Percentiles rank a stretch among this genome's conserved stretches.
Evolutionary conservation across 2,113 vertebrate species (phyloP).

Genomic region (Amblyopsis rosae): DNA sequence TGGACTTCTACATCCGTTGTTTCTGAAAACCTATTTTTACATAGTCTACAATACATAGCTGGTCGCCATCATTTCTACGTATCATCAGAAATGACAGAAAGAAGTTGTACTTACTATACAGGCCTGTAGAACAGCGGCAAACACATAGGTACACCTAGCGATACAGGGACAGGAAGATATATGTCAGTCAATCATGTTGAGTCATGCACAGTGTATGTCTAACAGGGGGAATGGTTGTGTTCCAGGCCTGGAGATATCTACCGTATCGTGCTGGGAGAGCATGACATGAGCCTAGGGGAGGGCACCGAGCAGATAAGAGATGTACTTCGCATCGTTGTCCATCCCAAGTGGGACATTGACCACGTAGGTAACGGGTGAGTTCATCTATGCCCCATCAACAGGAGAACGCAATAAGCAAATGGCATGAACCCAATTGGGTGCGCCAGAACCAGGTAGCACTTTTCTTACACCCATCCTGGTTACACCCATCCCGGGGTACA

Average conservation of each 20-base stretch:
- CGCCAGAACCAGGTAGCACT: not conserved
- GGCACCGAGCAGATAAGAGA: conserved; percentile 68
- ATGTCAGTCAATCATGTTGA: not conserved
- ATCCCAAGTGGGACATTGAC: conserved; percentile 70
- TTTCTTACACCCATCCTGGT: not conserved
- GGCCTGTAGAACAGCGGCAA: too few species aligned
- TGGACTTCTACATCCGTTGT: too few species aligned
- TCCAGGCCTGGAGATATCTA: conserved; percentile 65
- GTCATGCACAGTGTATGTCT: not conserved
- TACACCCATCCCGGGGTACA: not conserved
- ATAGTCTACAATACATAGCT: too few species aligned
- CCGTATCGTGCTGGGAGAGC: conserved; percentile 67
- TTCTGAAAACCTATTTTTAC: too few species aligned
- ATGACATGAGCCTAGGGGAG: conserved; percentile 62
- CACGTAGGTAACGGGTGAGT: conserved; percentile 64
- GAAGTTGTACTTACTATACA: too few species aligned
- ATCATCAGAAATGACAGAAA: too few species aligned
- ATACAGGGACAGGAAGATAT: not conserved
- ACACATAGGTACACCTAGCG: too few species aligned
- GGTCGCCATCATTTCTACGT: too few species aligned
- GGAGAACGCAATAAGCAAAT: too few species aligned
- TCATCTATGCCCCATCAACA: too few species aligned
- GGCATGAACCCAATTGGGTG: too few species aligned
- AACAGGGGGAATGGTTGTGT: not conserved
- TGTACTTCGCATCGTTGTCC: conserved; percentile 64